Base-by-base conservation (phyloP, 2,113 vertebrate genomes). In the Petromus typicus region DNA sequence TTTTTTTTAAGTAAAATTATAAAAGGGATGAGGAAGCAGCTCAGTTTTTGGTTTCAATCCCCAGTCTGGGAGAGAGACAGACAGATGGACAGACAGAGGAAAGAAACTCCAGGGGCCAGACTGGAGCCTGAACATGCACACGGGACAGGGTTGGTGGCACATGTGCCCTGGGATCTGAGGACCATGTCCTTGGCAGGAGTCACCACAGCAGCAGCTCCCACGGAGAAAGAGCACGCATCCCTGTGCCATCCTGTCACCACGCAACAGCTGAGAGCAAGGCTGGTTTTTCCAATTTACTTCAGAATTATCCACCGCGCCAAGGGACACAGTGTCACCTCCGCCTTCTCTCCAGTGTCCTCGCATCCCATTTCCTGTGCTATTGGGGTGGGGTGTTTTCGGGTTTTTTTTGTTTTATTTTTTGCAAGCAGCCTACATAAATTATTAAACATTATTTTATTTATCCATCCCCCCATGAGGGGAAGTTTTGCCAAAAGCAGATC, bases 391-490 rank as follows among this genome's bases (percentile, higher is more conserved):
- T 3, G 30, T 43, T 43, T 63, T 17, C 45, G 69, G 54, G 14
- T 48, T 45, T 78, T 7, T 51, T 43, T 71, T 51, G 9, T 5
- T 34, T 96, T 97, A 43, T 27, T 75, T 96, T 97, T 95, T 22
- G 51, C 80, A 69, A 86, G 96, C 13, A 1, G 51, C 18, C 95
- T 0, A 90, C 97, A 98, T 98, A 97, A 98, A 98, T 98, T 98
- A 98, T 98, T 98, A 98, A 98, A 98, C 97, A 79, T 98, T 98
- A 98, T 98, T 98, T 97, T 97, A 98, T 98, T 98, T 98, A 97
- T 98, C 97, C 96, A 91, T 97, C 91, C 96, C 96, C 95, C 89
- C 95, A 96, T 97, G 98, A 98, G 98, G 98, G 96, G 98, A 97
- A 98, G 97, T 97, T 97, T 98, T 96, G 96, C 96, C 96, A 97